phyloP scores from a whole-genome alignment of 2,113 vertebrate species.

The Lontra canadensis region DNA sequence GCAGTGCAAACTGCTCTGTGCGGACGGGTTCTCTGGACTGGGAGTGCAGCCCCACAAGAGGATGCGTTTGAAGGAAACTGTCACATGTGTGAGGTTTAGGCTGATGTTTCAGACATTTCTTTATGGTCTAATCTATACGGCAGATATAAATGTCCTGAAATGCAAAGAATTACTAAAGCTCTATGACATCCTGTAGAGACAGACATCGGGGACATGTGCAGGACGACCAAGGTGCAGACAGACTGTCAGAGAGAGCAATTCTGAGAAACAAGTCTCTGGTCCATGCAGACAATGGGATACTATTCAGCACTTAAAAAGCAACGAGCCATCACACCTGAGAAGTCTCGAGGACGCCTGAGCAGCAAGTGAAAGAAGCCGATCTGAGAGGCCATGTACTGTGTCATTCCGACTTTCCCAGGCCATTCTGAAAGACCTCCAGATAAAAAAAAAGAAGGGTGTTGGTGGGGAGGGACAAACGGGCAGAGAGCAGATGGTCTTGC shows the following conservation, averaged over 20 bases:
- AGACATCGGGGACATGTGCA: neutral
- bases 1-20: neutral
- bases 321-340: neutral
- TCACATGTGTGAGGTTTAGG: fast-evolving
- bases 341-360: neutral
- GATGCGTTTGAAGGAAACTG: neutral
- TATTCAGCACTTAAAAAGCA: neutral
- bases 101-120: neutral
- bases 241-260: neutral
- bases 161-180: neutral
- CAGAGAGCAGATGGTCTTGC: fast-evolving
- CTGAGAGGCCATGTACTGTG: neutral
- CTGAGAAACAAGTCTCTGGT: neutral
- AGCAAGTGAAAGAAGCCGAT: neutral
- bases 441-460: too few relatives aligned
- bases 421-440: neutral
- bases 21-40: fast-evolving
- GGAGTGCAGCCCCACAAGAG: neutral
- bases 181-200: neutral
- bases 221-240: fast-evolving
- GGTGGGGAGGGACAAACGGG: neutral
- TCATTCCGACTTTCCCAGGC: neutral
- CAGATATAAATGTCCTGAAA: neutral
- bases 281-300: neutral
- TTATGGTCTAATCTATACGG: fast-evolving